Evolutionary conservation across 2,113 vertebrate species (phyloP).

Genomic region (Hyaena hyaena): DNA sequence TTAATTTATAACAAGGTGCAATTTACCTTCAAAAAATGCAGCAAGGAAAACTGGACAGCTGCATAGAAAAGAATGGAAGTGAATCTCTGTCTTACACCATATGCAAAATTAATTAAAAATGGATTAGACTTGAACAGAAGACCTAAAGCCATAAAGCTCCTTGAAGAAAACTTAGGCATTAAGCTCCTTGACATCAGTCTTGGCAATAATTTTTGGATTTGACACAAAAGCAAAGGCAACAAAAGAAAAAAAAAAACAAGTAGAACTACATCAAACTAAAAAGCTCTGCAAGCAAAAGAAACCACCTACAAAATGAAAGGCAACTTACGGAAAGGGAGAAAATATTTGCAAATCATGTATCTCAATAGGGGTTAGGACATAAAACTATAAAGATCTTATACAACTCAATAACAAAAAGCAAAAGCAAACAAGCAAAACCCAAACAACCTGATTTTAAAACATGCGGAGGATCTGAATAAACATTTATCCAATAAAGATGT

Average conservation of each 20-base stretch:
- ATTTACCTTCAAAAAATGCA: not conserved
- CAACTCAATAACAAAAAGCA: not conserved
- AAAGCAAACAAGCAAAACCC: not conserved
- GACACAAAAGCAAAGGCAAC: not conserved
- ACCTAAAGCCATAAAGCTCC: not conserved
- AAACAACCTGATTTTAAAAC: not conserved
- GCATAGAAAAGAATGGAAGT: not conserved
- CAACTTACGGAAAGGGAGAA: not conserved
- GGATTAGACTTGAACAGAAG: not conserved
- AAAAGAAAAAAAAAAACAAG: not conserved
- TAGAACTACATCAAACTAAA: not conserved
- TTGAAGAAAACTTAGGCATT: not conserved
- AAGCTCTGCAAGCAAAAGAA: not conserved
- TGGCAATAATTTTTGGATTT: not conserved
- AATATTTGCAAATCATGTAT: not conserved
- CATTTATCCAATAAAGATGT: not conserved
- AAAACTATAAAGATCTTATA: not conserved
- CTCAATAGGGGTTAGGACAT: not conserved
- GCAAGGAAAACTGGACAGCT: not conserved
- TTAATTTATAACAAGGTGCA: not conserved
- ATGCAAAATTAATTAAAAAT: not conserved
- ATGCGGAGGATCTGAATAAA: not conserved
- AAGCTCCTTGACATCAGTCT: not conserved
- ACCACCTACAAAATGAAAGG: not conserved
- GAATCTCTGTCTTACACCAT: not conserved